Conservation (phyloP, 2,113 vertebrate genomes). For the Charadrius vociferus region DNA sequence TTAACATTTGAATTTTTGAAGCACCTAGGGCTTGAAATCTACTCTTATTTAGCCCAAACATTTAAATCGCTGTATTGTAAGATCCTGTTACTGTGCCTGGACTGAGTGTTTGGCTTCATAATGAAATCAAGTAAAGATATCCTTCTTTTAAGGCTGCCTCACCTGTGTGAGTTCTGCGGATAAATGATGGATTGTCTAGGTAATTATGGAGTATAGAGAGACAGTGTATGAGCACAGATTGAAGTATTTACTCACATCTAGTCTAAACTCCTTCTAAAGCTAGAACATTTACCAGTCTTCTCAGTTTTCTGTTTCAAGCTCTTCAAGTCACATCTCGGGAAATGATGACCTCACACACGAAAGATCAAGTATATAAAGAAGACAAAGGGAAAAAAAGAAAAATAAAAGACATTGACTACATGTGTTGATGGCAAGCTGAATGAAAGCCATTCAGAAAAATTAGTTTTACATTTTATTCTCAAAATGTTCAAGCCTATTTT, state of each 20-base stretch:
- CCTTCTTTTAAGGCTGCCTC: background rate
- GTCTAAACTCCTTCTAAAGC: background rate
- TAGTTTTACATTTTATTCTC: background rate
- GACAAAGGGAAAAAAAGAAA: accelerated
- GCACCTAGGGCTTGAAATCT: background rate
- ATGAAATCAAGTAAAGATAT: background rate
- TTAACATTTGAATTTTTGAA: background rate
- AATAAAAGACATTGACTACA: background rate
- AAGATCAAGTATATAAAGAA: background rate
- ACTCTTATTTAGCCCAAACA: background rate
- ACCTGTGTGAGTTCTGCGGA: background rate
- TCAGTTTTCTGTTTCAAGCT: background rate
- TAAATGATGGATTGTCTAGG: background rate
- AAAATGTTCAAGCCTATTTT: background rate
- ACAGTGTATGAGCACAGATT: background rate
- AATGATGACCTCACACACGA: background rate
- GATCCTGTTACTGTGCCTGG: background rate
- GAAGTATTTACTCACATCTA: constrained; percentile 15
- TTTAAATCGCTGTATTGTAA: background rate
- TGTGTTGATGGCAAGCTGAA: background rate
- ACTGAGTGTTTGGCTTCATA: background rate
- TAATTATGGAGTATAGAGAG: background rate
- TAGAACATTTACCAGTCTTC: background rate
- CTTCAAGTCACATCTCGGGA: background rate
- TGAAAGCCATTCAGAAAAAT: background rate